phyloP scores from a whole-genome alignment of 2,797 vertebrate species.

The Argya squamiceps region DNA sequence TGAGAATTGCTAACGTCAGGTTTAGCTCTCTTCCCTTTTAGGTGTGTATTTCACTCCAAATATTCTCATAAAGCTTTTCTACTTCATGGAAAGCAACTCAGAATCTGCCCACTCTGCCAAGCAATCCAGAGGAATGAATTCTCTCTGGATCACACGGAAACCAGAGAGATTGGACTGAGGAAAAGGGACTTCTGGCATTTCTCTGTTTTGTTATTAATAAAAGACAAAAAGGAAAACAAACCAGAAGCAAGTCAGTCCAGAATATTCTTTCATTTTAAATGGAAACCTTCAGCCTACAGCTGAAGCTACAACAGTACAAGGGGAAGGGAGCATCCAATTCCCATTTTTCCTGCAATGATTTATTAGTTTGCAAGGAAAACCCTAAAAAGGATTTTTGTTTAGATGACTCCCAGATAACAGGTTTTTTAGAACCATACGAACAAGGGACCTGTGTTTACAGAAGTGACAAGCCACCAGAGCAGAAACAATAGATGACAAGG shows the following conservation, averaged over 20 bases:
- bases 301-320: background rate
- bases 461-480: constrained; percentile 37
- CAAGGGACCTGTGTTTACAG: constrained; percentile 66
- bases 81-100: background rate
- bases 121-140: background rate
- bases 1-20: background rate
- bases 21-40: background rate
- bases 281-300: background rate
- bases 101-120: background rate
- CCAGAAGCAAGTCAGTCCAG: background rate
- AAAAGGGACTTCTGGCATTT: background rate
- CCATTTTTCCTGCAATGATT: background rate
- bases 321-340: background rate
- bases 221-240: background rate
- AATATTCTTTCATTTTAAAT: background rate
- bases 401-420: background rate
- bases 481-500: constrained; percentile 67
- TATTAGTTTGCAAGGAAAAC: background rate
- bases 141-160: background rate
- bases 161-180: background rate
- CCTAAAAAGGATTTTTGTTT: background rate
- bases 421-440: constrained; percentile 32
- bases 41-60: background rate
- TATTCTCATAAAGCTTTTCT: background rate
- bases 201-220: background rate